Conservation (phyloP, 2,888 invertebrate genomes). For the Sphaerophoria rueppellii region DNA sequence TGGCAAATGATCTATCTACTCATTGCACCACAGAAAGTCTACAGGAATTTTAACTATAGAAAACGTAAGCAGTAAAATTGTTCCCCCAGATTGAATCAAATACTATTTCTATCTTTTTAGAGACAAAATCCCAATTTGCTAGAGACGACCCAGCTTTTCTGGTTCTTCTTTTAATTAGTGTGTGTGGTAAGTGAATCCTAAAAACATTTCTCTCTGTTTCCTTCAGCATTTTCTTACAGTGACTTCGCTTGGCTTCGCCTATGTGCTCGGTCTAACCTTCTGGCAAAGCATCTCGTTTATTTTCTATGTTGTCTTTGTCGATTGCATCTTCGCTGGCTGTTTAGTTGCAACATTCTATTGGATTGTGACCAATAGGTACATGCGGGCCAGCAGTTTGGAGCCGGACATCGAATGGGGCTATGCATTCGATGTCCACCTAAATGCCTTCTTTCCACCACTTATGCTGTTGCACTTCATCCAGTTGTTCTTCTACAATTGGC, state of each 20-base stretch:
- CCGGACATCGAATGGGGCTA: slow-evolving; percentile 97
- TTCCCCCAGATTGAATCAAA: too few relatives aligned
- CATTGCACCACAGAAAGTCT: slow-evolving; percentile 97
- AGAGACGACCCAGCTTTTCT: slow-evolving; percentile 99
- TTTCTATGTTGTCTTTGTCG: slow-evolving; percentile 95
- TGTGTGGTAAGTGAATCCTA: slow-evolving; percentile 85
- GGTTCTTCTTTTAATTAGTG: slow-evolving; percentile 92
- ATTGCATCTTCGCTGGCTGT: slow-evolving; percentile 95
- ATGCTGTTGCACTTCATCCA: slow-evolving; percentile 96
- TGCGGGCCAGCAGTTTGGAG: slow-evolving; percentile 79
- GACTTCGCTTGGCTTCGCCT: slow-evolving; percentile 94
- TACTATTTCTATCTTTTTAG: slow-evolving; percentile 82
- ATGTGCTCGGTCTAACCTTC: slow-evolving; percentile 88
- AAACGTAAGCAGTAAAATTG: slow-evolving; percentile 88
- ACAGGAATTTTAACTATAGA: slow-evolving; percentile 97
- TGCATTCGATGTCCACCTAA: slow-evolving; percentile 98
- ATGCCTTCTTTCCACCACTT: slow-evolving; percentile 98
- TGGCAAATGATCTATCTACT: slow-evolving; percentile 99
- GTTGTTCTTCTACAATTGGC: slow-evolving; percentile 92
- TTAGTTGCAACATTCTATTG: slow-evolving; percentile 94
- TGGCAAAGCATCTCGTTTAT: slow-evolving; percentile 91
- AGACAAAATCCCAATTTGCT: slow-evolving; percentile 99
- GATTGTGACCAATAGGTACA: slow-evolving; percentile 84
- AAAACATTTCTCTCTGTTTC: not conserved
- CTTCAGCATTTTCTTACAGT: slow-evolving; percentile 84